Conservation (phyloP, 2,797 vertebrate genomes). For the Paratrypauchen microcephalus region DNA sequence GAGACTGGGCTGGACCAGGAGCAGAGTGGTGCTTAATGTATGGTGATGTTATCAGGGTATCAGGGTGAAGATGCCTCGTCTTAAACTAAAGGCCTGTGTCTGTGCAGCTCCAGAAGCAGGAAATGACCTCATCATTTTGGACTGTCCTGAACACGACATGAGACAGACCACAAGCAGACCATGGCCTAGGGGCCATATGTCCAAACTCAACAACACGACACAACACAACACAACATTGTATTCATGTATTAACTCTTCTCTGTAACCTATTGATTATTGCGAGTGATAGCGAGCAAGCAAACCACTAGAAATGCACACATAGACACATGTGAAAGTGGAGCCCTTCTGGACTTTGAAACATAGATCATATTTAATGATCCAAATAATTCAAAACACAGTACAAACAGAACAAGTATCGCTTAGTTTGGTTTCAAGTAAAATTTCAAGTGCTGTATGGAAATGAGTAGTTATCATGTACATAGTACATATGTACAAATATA, state of each 20-base stretch:
- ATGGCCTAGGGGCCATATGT: not conserved
- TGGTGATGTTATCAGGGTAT: constrained; percentile 64
- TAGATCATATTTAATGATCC: constrained; percentile 13
- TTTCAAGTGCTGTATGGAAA: constrained; percentile 29
- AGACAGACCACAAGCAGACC: not conserved
- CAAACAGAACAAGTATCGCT: constrained; percentile 1
- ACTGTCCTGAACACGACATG: not conserved
- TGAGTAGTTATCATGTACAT: constrained; percentile 15
- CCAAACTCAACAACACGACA: not conserved
- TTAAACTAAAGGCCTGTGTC: constrained; percentile 42
- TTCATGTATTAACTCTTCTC: not conserved
- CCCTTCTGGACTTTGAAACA: constrained; percentile 40
- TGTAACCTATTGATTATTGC: not conserved
- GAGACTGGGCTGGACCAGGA: constrained; percentile 13
- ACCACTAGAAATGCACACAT: not conserved
- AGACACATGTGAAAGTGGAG: constrained; percentile 15
- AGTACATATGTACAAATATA: constrained; percentile 9
- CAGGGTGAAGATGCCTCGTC: constrained; percentile 44
- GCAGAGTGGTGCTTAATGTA: constrained; percentile 54
- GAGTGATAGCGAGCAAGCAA: not conserved
- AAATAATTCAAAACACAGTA: constrained; percentile 15
- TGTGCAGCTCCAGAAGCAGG: constrained; percentile 47
- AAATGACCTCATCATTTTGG: constrained; percentile 57
- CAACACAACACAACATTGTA: not conserved
- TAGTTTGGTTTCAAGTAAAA: constrained; percentile 16